Evolutionary conservation across 2,113 vertebrate species (phyloP).

Genomic region (Vulpes lagopus): DNA sequence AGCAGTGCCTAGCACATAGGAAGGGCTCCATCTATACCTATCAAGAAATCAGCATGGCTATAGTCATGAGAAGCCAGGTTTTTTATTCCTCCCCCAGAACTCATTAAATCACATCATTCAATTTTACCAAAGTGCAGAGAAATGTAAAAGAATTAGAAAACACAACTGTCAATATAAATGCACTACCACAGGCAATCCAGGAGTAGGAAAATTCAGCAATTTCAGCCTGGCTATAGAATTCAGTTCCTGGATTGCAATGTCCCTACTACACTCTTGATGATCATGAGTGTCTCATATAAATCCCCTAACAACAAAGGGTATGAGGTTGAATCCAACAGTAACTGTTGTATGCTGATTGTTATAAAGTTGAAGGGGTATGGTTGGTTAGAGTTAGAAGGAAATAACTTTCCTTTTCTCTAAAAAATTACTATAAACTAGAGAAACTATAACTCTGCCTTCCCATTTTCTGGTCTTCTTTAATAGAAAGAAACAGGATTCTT

Average conservation of each 20-base stretch:
- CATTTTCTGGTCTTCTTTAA: not conserved
- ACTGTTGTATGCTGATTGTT: not conserved
- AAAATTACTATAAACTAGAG: not conserved
- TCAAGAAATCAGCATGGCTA: not conserved
- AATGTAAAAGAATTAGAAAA: not conserved
- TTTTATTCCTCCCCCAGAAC: not conserved
- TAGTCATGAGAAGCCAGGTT: not conserved
- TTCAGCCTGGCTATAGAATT: not conserved
- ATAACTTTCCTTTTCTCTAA: not conserved
- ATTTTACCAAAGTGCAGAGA: not conserved
- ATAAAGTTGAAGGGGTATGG: not conserved
- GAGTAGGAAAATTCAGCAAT: not conserved
- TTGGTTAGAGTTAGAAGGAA: not conserved
- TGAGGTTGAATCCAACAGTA: not conserved
- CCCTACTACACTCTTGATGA: not conserved
- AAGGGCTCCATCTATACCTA: not conserved
- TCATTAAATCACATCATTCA: not conserved
- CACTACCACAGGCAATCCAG: not conserved
- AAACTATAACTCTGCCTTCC: not conserved
- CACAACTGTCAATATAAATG: not conserved
- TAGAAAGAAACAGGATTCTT: not conserved
- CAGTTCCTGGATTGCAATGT: not conserved
- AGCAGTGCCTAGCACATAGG: not conserved
- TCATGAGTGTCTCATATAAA: not conserved
- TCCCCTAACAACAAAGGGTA: not conserved